These are phyloP conservation scores for Dryocosmus kuriphilus DNA, from an alignment of 2,888 invertebrate genomes.

Conservation along the genomic window DNA sequence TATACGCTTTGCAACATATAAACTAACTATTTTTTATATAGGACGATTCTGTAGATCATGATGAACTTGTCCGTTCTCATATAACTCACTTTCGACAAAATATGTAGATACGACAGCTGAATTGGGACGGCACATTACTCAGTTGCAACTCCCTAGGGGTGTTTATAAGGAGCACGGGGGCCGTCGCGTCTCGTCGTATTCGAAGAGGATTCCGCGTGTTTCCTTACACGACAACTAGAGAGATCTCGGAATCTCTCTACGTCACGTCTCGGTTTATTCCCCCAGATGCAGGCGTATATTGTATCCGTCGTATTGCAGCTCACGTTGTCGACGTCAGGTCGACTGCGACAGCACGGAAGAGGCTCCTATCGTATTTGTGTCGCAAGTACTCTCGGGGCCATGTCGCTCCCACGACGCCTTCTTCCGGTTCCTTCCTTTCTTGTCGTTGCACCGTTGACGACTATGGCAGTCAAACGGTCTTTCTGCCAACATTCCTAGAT, in stretches of 20 bases:
- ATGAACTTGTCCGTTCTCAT: no score
- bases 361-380: conserved; percentile 55
- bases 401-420: conserved; percentile 44
- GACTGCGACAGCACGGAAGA: conserved; percentile 30
- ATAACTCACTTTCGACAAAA: no score
- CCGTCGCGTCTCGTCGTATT: conserved; percentile 20
- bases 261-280: conserved; percentile 53
- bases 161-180: not conserved
- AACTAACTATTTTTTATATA: no score
- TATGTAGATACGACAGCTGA: no score
- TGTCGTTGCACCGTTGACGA: conserved; percentile 22
- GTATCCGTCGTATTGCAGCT: conserved; percentile 52
- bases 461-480: conserved; percentile 19
- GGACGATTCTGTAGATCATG: no score
- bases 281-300: conserved; percentile 53
- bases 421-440: conserved; percentile 47
- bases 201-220: conserved; percentile 62
- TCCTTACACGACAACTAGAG: conserved; percentile 51
- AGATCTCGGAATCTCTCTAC: conserved; percentile 48
- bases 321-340: conserved; percentile 55
- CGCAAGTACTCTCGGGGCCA: conserved; percentile 39
- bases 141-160: conserved; percentile 34
- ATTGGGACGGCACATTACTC: no score
- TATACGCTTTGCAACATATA: no score
- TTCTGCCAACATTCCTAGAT: conserved; percentile 19